Evolutionary conservation across 1,140 invertebrate genomes (phyloP), one percentile per base, ranked within the genome.

Genomic region (Lasioglossum baleicum): DNA sequence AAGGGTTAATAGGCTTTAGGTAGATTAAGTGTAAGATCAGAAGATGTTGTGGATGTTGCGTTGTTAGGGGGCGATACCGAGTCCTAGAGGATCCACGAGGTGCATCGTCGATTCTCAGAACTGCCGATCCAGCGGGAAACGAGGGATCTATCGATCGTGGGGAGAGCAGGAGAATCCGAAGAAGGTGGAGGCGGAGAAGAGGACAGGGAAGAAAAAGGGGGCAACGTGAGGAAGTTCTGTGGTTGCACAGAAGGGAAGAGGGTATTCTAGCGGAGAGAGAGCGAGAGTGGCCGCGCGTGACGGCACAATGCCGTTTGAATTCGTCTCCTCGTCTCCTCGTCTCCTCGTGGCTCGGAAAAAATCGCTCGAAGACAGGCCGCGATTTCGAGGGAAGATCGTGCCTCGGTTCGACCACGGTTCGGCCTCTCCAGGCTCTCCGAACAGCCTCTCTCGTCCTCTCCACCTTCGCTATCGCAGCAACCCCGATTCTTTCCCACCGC

Each of bases 221-320:
- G 61, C 69, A 56, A 64, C 6, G 48, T 53, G n/a, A 20, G 53
- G 64, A 53, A 78, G 64, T 31, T 53, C n/a, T 31, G 40, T 3
- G 48, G 35, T 80, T 80, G 26, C 44, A 75, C 2, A 13, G 40
- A 42, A 74, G 56, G 65, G 11, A 85, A 79, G 51, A 68, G 73
- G 35, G 65, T 56, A 17, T 81, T 73, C 74, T 82, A 81, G 87
- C 83, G 67, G 48, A 70, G 60, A 53, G 35, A 66, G 51, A 84
- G 85, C 86, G 88, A 92, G 88, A 92, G 92, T 92, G 90, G 87
- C 80, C 84, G 91, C 90, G 89, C 90, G 91, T 92, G 91, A 92
- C 88, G 84, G 71, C 81, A 92, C 92, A 92, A 92, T 92, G 85
- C 89, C 84, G 87, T 83, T 90, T 87, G 85, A 90, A 88, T 91